phyloP scores from a whole-genome alignment of 37 sponge, comb jelly and placozoan species.

The Dysidea cf. avara region DNA sequence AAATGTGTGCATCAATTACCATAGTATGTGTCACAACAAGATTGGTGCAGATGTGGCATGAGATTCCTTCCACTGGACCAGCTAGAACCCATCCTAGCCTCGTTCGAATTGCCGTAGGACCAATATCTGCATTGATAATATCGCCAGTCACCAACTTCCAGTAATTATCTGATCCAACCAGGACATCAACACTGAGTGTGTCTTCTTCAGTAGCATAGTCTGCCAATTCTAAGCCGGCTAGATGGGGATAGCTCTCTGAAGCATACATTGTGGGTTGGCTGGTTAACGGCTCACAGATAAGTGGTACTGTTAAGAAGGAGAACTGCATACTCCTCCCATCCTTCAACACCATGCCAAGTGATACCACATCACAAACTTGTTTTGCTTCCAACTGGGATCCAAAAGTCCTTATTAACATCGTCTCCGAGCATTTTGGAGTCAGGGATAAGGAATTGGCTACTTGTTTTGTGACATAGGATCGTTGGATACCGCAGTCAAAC shows the following conservation, averaged over 20 bases:
- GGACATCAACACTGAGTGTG: not conserved
- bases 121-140: conserved; percentile 7
- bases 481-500: conserved; percentile 26
- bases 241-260: conserved; percentile 6
- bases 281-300: conserved; percentile 35
- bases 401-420: conserved; percentile 1
- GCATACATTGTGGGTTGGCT: conserved; percentile 12
- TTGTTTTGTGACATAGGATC: conserved; percentile 5
- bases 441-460: not conserved
- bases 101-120: conserved; percentile 31
- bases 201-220: conserved; percentile 8
- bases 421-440: not conserved
- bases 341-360: not conserved
- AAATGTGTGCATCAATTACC: too few species aligned
- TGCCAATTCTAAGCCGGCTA: conserved; percentile 30
- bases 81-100: conserved; percentile 39
- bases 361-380: conserved; percentile 5
- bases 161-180: conserved; percentile 41
- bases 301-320: conserved; percentile 7
- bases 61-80: conserved; percentile 12
- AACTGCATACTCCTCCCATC: not conserved
- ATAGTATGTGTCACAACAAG: not conserved
- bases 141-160: conserved; percentile 43
- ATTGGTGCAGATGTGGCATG: not conserved
- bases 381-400: not conserved